Evolutionary conservation across 2,888 invertebrate species (phyloP).

Genomic region (Agrotis segetum): DNA sequence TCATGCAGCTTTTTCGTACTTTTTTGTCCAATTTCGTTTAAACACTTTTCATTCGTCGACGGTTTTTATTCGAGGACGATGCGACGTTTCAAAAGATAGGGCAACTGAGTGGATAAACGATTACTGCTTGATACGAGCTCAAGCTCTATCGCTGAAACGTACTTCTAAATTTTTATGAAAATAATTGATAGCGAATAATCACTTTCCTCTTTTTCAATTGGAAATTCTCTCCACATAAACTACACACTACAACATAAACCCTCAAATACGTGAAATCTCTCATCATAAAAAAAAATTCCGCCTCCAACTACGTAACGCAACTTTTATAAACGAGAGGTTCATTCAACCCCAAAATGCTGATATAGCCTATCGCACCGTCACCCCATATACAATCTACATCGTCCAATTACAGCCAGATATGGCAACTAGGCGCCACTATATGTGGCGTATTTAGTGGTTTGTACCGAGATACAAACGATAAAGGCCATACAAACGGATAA

Average conservation of each 20-base stretch:
- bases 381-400: conserved; percentile 13
- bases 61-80: conserved; percentile 24
- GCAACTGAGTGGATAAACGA: conserved; percentile 29
- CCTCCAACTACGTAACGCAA: background rate
- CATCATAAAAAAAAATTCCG: too few relatives aligned
- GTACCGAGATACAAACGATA: conserved; percentile 35
- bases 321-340: background rate
- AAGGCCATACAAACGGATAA: conserved; percentile 49
- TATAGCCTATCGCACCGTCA: conserved; percentile 15
- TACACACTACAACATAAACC: too few relatives aligned
- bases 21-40: conserved; percentile 53
- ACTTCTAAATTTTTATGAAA: background rate
- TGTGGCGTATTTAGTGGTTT: conserved; percentile 36
- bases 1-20: conserved; percentile 29
- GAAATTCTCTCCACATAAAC: too few relatives aligned
- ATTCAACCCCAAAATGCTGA: conserved; percentile 5
- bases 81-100: conserved; percentile 41
- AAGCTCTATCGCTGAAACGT: background rate
- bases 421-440: conserved; percentile 2
- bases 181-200: background rate
- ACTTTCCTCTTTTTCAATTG: too few relatives aligned
- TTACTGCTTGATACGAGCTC: conserved; percentile 17
- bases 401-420: conserved; percentile 29
- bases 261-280: too few relatives aligned
- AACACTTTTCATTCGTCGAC: conserved; percentile 47